A percentile compares a stretch with the other conserved stretches of the same genome.
phyloP scores from a whole-genome alignment of 1,140 invertebrate species.

The Aphelenchoides fujianensis region DNA sequence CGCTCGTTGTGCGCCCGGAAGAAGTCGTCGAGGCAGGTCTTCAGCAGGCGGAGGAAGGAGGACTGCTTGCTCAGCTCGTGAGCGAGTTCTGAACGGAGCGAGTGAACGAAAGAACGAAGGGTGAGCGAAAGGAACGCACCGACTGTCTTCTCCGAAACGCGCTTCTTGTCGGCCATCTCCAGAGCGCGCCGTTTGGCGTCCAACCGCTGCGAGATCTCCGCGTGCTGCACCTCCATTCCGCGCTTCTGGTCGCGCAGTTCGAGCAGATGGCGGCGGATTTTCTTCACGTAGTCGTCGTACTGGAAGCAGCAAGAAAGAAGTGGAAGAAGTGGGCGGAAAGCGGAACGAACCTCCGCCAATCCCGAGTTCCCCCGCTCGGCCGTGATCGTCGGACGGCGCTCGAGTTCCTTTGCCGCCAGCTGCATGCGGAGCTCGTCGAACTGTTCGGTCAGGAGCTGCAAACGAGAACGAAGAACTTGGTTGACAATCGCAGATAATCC shows the following conservation, averaged over 20 bases:
- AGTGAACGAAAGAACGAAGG: not conserved
- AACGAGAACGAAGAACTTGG: not conserved
- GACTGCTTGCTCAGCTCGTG: not conserved
- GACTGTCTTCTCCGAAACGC: not conserved
- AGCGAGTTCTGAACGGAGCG: not conserved
- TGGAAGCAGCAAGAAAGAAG: not conserved
- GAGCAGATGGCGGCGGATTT: not conserved
- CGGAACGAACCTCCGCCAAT: not conserved
- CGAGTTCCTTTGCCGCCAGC: not conserved
- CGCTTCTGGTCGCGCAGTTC: conserved; percentile 7
- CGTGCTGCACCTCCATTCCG: not conserved
- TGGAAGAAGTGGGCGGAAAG: not conserved
- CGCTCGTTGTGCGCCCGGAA: not conserved
- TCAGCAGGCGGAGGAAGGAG: not conserved
- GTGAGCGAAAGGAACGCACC: not conserved
- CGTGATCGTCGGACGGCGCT: not conserved
- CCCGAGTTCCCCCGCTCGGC: not conserved
- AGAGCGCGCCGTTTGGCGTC: not conserved
- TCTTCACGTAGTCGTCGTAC: conserved; percentile 14
- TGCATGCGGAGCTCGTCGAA: not conserved
- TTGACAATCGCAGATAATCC: too few relatives aligned
- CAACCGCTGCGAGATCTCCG: conserved; percentile 3
- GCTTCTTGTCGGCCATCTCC: not conserved
- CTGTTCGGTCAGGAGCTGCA: not conserved
- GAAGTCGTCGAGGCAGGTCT: not conserved